These are phyloP conservation scores for Apodemia zela DNA, from an alignment of 2,888 invertebrate genomes.

Conservation along the genomic window DNA sequence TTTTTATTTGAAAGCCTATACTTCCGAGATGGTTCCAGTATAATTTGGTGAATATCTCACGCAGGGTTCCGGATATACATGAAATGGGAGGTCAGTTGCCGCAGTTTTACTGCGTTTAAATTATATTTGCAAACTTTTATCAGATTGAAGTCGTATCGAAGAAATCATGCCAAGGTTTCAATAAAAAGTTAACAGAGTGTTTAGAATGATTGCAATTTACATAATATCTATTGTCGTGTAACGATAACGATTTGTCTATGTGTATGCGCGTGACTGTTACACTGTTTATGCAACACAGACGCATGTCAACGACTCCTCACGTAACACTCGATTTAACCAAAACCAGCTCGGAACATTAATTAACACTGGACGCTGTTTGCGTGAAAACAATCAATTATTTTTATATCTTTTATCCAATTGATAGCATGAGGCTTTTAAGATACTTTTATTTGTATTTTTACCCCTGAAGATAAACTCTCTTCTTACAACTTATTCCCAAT, in stretches of 20 bases:
- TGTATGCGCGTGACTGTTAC: slow-evolving; percentile 18
- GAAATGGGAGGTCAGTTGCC: too few relatives aligned
- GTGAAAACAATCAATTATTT: neutral
- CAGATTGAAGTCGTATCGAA: neutral
- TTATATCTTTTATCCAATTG: neutral
- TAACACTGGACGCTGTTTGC: neutral
- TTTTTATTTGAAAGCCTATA: too few relatives aligned
- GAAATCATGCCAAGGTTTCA: slow-evolving; percentile 5
- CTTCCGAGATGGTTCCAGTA: too few relatives aligned
- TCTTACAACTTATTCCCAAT: too few relatives aligned
- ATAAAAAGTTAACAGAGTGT: slow-evolving; percentile 8
- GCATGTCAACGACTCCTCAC: neutral
- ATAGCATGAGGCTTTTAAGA: too few relatives aligned
- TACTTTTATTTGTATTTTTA: too few relatives aligned
- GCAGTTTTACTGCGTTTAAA: too few relatives aligned
- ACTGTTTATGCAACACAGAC: slow-evolving; percentile 14
- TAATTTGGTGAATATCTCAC: too few relatives aligned
- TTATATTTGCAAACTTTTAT: too few relatives aligned
- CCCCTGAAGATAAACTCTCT: too few relatives aligned
- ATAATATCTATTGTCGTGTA: slow-evolving; percentile 15
- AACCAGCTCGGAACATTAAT: neutral
- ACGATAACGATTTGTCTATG: slow-evolving; percentile 19
- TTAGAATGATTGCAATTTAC: slow-evolving; percentile 3
- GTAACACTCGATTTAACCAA: neutral
- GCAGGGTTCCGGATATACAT: too few relatives aligned